Evolutionary conservation across 2,888 invertebrate species (phyloP).

Genomic region (Sinelater perroti): DNA sequence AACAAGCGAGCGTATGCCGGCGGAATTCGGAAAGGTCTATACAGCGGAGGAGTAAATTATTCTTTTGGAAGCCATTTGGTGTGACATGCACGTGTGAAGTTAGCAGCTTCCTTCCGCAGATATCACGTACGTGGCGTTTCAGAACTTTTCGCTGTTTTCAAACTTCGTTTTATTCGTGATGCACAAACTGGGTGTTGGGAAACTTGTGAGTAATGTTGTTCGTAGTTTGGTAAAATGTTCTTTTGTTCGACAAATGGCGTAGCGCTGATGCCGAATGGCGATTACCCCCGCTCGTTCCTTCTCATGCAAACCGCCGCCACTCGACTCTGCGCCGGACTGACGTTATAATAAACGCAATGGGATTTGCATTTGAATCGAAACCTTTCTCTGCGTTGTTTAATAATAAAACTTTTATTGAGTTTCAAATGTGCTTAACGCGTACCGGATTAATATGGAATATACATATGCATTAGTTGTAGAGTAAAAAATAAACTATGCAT

Average conservation of each 20-base stretch:
- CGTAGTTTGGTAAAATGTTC: slow-evolving; percentile 35
- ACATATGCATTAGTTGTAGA: too few relatives aligned
- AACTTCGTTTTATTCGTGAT: slow-evolving; percentile 46
- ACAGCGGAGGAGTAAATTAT: slow-evolving; percentile 42
- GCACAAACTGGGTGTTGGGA: slow-evolving; percentile 39
- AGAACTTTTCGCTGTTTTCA: slow-evolving; percentile 47
- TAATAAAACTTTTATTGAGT: too few relatives aligned
- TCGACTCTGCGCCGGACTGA: too few relatives aligned
- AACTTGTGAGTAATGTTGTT: slow-evolving; percentile 40
- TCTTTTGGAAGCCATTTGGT: slow-evolving; percentile 47
- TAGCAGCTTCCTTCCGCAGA: slow-evolving; percentile 49
- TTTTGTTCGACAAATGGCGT: slow-evolving; percentile 32
- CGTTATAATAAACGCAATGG: too few relatives aligned
- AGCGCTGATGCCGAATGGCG: slow-evolving; percentile 24
- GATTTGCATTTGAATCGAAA: too few relatives aligned
- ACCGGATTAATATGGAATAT: too few relatives aligned
- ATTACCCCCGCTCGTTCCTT: slow-evolving; percentile 4
- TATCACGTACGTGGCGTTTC: slow-evolving; percentile 50
- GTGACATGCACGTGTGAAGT: slow-evolving; percentile 50
- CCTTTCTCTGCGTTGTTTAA: too few relatives aligned
- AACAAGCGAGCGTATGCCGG: slow-evolving; percentile 18
- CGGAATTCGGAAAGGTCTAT: slow-evolving; percentile 28
- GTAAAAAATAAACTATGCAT: background rate
- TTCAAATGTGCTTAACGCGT: too few relatives aligned
- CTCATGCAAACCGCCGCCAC: slow-evolving; percentile 9